Conservation (phyloP, 1,140 invertebrate genomes). For the Drepana arcuata region DNA sequence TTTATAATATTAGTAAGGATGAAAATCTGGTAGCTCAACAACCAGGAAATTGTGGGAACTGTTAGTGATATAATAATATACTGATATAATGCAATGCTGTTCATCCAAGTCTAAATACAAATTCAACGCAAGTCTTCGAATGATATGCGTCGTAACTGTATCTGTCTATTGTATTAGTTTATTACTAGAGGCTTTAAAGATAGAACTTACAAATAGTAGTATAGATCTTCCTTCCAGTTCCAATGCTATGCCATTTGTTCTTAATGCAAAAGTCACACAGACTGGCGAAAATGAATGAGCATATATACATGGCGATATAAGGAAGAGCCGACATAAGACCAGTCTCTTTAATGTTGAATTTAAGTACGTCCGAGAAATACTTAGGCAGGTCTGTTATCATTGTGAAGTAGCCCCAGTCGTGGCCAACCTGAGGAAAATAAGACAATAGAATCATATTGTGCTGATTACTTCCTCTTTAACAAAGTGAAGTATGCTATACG, state of each 20-base stretch:
- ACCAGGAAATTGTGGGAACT: no score
- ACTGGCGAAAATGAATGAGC: constrained; percentile 75
- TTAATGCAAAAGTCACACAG: constrained; percentile 78
- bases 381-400: constrained; percentile 93
- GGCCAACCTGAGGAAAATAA: constrained; percentile 71
- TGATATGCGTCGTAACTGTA: no score
- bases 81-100: no score
- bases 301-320: constrained; percentile 81
- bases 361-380: constrained; percentile 90
- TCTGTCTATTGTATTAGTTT: background rate
- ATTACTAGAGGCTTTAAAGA: background rate
- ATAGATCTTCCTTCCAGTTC: constrained; percentile 79
- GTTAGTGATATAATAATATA: no score
- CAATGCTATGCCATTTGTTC: constrained; percentile 73
- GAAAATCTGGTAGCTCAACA: no score
- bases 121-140: no score
- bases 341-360: constrained; percentile 84
- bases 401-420: constrained; percentile 96
- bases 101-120: no score
- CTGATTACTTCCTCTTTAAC: no score
- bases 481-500: no score
- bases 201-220: constrained; percentile 76
- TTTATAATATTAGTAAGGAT: no score
- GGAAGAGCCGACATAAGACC: constrained; percentile 80
- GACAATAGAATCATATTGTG: no score